Evolutionary conservation across 2,797 vertebrate species (phyloP).

Genomic region (Sarcoramphus papa): DNA sequence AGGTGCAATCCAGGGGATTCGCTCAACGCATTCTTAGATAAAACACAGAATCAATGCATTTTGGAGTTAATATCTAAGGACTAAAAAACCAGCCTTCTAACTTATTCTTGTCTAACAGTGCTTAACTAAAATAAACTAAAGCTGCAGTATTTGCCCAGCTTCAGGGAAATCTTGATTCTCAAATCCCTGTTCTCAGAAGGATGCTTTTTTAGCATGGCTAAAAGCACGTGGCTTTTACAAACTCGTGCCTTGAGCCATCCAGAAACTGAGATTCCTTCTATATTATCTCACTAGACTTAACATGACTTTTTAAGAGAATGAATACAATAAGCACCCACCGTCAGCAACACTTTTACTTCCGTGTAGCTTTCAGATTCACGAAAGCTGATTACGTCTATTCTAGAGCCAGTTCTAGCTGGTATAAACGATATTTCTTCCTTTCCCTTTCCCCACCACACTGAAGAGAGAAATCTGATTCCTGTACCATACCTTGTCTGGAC

Average conservation of each 20-base stretch:
- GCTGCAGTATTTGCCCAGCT: background rate
- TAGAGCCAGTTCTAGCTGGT: background rate
- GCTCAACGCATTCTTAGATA: slow-evolving; percentile 85
- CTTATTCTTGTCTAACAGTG: background rate
- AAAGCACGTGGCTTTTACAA: background rate
- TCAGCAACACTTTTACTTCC: background rate
- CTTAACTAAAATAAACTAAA: background rate
- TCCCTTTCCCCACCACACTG: background rate
- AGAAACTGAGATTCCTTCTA: background rate
- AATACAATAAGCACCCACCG: background rate
- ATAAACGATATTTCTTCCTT: accelerated
- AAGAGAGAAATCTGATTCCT: background rate
- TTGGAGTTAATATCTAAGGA: background rate
- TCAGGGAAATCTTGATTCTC: background rate
- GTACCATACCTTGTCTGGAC: slow-evolving; percentile 82
- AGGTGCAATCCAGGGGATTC: slow-evolving; percentile 96
- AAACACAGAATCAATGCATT: background rate
- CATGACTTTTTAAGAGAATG: accelerated
- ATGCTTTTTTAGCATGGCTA: background rate
- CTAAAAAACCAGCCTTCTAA: background rate
- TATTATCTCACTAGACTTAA: background rate
- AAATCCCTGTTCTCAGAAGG: background rate
- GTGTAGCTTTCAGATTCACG: accelerated
- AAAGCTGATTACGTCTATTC: background rate
- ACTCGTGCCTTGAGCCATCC: background rate